Evolutionary conservation across 2,797 vertebrate genomes (phyloP), one percentile per base, ranked within the genome.

Genomic region (Ceryle rudis): DNA sequence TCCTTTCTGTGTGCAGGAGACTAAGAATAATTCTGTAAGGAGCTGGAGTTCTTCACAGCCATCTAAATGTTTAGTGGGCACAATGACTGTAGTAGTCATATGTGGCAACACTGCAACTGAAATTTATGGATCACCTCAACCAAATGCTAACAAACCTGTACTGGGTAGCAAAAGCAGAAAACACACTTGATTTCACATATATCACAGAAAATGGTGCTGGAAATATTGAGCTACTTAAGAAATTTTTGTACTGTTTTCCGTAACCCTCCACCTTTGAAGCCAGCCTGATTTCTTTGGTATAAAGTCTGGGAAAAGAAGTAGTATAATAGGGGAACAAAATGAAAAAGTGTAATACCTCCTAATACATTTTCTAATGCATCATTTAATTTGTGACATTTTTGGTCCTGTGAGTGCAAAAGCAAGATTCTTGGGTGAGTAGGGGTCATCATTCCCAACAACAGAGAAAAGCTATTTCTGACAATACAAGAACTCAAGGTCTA

Each of bases 151-250:
- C 71, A 94, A 92, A 85, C 47, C 51, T 74, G 29, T 67, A 39
- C 47, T 37, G 22, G 52, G 73, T 37, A 73, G 74, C 83, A 89
- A 92, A 92, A 89, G 55, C 85, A 90, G 93, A 84, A 95, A 82
- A 67, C 60, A 51, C 41, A 11, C 21, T 80, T 86, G 61, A 39
- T 70, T 84, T 93, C 86, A 77, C 52, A 23, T 54, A 83, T 90
- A 88, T 67, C 60, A 44, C 23, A 57, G 66, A 88, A 94, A 89
- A 60, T n/a, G 55, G 15, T 70, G 44, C 37, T 95, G 65, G 47
- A 77, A 84, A 71, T 82, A 73, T 0, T 64, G 46, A 86, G 26
- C 21, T 79, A 60, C 60, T 23, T 77, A 57, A 58, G 17, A 74
- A 73, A 16, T 84, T 86, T 89, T 47, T 81, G 33, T 89, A 46